These are phyloP conservation scores for Cetonia aurata DNA, from an alignment of 2,888 invertebrate species.

Conservation along the genomic window DNA sequence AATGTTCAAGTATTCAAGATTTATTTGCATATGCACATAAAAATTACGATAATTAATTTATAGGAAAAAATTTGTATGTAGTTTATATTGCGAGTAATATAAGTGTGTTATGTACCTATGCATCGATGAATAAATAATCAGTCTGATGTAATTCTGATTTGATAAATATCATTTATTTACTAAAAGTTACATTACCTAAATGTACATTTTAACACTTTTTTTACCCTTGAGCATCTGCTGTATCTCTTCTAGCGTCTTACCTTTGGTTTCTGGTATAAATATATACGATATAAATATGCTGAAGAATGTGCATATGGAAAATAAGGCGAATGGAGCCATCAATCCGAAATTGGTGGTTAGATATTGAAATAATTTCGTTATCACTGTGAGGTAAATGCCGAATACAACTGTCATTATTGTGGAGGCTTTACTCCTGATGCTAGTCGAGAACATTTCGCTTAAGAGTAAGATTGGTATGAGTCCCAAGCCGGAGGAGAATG, in stretches of 20 bases:
- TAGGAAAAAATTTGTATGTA: too few species aligned
- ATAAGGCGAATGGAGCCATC: conserved; percentile 56
- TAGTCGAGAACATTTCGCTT: conserved; percentile 59
- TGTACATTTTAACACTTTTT: not conserved
- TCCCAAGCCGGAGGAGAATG: conserved; percentile 56
- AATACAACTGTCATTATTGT: conserved; percentile 54
- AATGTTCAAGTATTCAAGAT: too few species aligned
- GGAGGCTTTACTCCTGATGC: conserved; percentile 57
- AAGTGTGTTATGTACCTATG: too few species aligned
- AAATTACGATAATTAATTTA: too few species aligned
- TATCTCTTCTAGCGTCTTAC: conserved; percentile 61
- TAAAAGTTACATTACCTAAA: too few species aligned
- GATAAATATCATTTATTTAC: too few species aligned
- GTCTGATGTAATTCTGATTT: too few species aligned
- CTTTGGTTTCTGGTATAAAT: conserved; percentile 61
- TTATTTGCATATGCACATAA: too few species aligned
- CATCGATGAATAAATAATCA: too few species aligned
- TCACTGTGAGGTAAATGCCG: conserved; percentile 52
- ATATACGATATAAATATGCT: conserved; percentile 54
- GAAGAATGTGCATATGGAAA: conserved; percentile 51
- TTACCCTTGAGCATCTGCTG: conserved; percentile 52
- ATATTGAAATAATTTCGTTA: conserved; percentile 59
- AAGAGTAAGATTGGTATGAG: conserved; percentile 55
- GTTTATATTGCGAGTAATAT: too few species aligned
- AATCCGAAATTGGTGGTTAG: conserved; percentile 55